Evolutionary conservation across 2,888 invertebrate species (phyloP).

Genomic region (Euproctis similis): DNA sequence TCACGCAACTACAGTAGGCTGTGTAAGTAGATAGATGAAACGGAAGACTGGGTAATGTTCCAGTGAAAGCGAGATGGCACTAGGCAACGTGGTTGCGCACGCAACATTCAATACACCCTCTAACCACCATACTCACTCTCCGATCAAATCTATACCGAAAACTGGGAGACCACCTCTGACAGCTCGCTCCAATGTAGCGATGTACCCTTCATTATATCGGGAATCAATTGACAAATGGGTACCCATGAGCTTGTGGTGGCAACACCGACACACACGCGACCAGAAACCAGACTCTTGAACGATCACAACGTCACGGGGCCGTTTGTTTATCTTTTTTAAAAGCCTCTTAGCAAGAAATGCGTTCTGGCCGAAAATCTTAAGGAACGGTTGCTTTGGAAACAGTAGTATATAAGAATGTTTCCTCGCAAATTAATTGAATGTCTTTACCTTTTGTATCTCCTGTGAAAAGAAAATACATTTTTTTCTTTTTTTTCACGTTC

Average conservation of each 20-base stretch:
- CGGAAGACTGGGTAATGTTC: conserved; percentile 15
- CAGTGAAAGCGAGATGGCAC: conserved; percentile 42
- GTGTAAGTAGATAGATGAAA: conserved; percentile 38
- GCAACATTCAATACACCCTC: conserved; percentile 53
- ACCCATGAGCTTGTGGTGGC: conserved; percentile 33
- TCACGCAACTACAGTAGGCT: conserved; percentile 58
- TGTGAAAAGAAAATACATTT: conserved; percentile 23
- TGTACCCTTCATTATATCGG: conserved; percentile 72
- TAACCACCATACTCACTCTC: conserved; percentile 47
- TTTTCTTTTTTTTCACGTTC: conserved; percentile 15
- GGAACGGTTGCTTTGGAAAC: conserved; percentile 21
- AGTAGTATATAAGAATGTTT: conserved; percentile 26
- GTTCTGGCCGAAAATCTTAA: conserved; percentile 20
- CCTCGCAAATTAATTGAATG: conserved; percentile 35
- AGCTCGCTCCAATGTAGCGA: conserved; percentile 62
- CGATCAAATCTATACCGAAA: conserved; percentile 53
- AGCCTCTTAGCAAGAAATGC: conserved; percentile 37
- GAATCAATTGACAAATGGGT: conserved; percentile 73
- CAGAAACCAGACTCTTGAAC: conserved; percentile 28
- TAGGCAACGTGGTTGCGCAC: conserved; percentile 50
- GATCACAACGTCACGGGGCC: conserved; percentile 14
- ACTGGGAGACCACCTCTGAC: conserved; percentile 62
- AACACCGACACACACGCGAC: conserved; percentile 20
- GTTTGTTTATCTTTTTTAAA: conserved; percentile 53
- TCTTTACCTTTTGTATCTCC: conserved; percentile 26